A percentile compares a stretch with the other conserved stretches of the same genome.
Conservation (phyloP, 2,113 vertebrate species). For the Bubo bubo region DNA sequence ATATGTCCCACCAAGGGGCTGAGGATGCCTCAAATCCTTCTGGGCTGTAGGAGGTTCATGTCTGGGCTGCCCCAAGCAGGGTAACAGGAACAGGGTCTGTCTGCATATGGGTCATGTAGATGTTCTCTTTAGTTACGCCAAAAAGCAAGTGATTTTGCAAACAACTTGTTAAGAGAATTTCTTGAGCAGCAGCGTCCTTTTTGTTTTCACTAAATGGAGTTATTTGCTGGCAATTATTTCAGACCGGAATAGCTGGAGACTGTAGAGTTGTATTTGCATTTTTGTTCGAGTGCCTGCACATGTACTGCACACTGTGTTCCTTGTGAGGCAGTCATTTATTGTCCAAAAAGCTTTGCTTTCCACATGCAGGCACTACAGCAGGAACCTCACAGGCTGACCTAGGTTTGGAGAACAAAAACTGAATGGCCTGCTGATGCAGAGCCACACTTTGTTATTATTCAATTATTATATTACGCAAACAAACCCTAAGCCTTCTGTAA, state of each 20-base stretch:
- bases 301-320: slow-evolving; percentile 72
- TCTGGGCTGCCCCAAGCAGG: background rate
- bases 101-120: background rate
- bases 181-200: slow-evolving; percentile 12
- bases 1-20: background rate
- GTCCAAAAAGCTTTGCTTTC: slow-evolving; percentile 25
- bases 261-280: slow-evolving; percentile 51
- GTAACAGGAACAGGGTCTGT: background rate
- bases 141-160: background rate
- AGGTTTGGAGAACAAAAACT: background rate
- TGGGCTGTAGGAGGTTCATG: background rate
- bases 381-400: background rate
- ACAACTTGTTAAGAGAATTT: background rate
- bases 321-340: slow-evolving; percentile 4
- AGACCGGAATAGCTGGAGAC: slow-evolving; percentile 65
- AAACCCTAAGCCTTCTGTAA: background rate
- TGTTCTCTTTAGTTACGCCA: background rate
- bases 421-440: background rate
- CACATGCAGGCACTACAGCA: background rate
- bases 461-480: background rate
- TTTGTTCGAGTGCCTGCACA: slow-evolving; percentile 64
- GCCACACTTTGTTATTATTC: background rate
- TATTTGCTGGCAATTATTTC: slow-evolving; percentile 54
- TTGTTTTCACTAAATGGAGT: slow-evolving; percentile 32
- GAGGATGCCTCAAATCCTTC: background rate